Evolutionary conservation across 2,888 invertebrate species (phyloP), one percentile per base, ranked within the genome.

Genomic region (Anoplius nigerrimus): DNA sequence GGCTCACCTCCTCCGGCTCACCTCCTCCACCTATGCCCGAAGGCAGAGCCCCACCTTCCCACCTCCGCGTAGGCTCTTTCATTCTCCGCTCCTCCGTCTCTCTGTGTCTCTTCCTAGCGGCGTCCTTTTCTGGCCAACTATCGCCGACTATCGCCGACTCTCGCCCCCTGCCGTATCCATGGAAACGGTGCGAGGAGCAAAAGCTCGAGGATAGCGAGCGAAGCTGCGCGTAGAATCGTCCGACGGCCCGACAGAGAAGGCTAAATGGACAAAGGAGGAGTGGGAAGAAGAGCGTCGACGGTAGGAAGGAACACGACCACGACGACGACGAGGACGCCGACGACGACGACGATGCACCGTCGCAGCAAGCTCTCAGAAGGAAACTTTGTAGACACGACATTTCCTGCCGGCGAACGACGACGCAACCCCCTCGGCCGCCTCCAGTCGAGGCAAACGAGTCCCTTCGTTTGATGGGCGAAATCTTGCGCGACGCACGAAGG

Each of bases 321-420:
- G 48, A 13, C 34, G 54, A 52, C 63, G 66, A 57, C 61, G 64
- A 54, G 55, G 54, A 53, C 64, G 57, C 53, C 60, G 52, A 48
- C 45, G 62, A 18, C 46, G 54, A 69, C 21, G 63, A 46, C 45
- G 68, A 58, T 45, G 45, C 52, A 61, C 54, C 58, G 70, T 51
- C 62, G 75, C 62, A 69, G 75, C 62, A 69, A 69, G 72, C 55
- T 57, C 53, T 58, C 53, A 58, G 53, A 66, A 63, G 71, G 81
- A 84, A 86, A 86, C 84, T 85, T 85, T 71, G 80, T 80, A 84
- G 84, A 84, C 80, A 79, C 81, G 83, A 83, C 82, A 81, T 83
- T 86, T 86, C 84, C 85, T 86, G 82, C 75, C 76, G 73, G 69
- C 71, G 51, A 60, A 67, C 73, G 62, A 74, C 55, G 43, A 48